Evolutionary conservation across 2,113 vertebrate species (phyloP).

Genomic region (Hemicordylus capensis): DNA sequence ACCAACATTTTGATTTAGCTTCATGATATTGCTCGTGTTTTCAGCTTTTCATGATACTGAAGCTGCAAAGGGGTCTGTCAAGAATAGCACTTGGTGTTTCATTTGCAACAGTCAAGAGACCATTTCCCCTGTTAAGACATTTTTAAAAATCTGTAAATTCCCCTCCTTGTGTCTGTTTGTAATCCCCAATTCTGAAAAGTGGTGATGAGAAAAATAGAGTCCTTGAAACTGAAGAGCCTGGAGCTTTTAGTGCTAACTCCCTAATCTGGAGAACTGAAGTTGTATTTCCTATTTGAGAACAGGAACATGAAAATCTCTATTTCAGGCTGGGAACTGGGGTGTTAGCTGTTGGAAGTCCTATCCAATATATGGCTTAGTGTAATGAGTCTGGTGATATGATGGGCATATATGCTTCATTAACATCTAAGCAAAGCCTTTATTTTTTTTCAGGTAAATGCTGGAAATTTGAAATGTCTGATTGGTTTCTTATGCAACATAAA

Average conservation of each 20-base stretch:
- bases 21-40: too few species aligned
- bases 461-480: constrained; percentile 17
- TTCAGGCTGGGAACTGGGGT: neutral
- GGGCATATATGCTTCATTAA: constrained; percentile 11
- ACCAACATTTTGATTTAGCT: too few species aligned
- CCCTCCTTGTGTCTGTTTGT: neutral
- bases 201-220: neutral
- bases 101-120: neutral
- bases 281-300: neutral
- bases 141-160: neutral
- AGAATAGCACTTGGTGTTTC: neutral
- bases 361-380: neutral
- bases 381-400: neutral
- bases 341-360: constrained; percentile 8
- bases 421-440: neutral
- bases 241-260: neutral
- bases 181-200: neutral
- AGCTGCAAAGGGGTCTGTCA: too few species aligned
- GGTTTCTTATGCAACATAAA: constrained; percentile 8
- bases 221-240: neutral
- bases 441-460: neutral
- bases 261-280: neutral
- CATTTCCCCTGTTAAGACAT: neutral
- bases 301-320: constrained; percentile 21
- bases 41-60: too few species aligned